Evolutionary conservation across 2,797 vertebrate genomes (phyloP).

Genomic region (Cheirogaleus major): DNA sequence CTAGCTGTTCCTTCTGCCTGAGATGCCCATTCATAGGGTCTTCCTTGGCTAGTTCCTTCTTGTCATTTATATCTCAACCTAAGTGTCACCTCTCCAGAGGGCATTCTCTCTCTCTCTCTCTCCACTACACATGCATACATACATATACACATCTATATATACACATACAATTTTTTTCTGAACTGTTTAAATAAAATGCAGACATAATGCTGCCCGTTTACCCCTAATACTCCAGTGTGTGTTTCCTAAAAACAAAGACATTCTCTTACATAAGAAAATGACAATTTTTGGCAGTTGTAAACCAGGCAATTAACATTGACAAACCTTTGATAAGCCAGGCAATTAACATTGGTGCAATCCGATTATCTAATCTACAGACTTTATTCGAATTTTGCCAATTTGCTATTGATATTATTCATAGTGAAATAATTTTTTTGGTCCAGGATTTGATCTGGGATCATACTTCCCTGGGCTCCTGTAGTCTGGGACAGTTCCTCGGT

Average conservation of each 20-base stretch:
- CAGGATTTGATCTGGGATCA: neutral
- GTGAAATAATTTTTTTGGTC: neutral
- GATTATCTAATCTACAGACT: neutral
- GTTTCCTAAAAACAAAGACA: constrained; percentile 15
- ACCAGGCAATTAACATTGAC: neutral
- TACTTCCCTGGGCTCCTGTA: neutral
- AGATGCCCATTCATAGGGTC: neutral
- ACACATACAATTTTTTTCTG: neutral
- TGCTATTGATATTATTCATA: neutral
- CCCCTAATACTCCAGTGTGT: neutral
- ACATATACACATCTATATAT: too few species aligned
- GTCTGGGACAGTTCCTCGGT: neutral
- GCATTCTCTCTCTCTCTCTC: neutral
- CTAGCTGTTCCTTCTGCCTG: neutral
- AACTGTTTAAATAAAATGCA: neutral
- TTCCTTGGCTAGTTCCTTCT: neutral
- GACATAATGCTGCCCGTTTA: neutral
- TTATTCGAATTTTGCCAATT: neutral
- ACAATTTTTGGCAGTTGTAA: neutral
- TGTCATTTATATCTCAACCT: neutral
- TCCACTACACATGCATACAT: neutral
- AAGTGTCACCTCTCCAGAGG: neutral
- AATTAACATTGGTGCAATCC: neutral
- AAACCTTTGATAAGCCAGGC: neutral
- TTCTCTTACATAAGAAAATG: neutral